phyloP scores from a whole-genome alignment of 2,888 invertebrate species.

The Linnaemya vulpina region DNA sequence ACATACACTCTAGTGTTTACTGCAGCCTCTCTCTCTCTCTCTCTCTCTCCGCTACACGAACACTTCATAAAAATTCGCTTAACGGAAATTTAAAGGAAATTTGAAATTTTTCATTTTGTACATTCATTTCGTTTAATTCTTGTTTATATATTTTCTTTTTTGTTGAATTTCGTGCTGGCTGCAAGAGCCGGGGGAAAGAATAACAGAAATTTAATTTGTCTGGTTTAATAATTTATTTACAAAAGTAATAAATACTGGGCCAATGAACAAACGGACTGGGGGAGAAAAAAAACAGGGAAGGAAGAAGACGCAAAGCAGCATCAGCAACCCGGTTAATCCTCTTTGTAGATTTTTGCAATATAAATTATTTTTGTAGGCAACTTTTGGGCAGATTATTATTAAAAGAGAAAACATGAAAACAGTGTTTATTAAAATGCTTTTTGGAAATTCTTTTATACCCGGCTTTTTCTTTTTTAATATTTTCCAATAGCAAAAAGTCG shows the following conservation, averaged over 20 bases:
- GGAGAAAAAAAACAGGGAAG: neutral
- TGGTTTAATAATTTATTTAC: conserved; percentile 70
- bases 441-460: neutral
- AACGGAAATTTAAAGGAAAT: conserved; percentile 67
- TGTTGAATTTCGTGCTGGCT: conserved; percentile 24
- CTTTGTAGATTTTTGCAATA: conserved; percentile 16
- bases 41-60: neutral
- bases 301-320: conserved; percentile 11
- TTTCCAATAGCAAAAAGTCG: neutral
- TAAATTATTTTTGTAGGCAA: conserved; percentile 8
- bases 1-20: neutral
- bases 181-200: conserved; percentile 3
- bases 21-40: neutral
- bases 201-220: conserved; percentile 68
- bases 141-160: no score
- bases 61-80: conserved; percentile 41
- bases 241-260: conserved; percentile 64
- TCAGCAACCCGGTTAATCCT: conserved; percentile 52
- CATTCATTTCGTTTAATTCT: conserved; percentile 14
- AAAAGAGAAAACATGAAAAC: neutral
- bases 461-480: neutral
- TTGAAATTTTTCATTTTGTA: conserved; percentile 57
- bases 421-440: neutral
- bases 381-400: neutral
- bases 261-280: conserved; percentile 18